Conservation (phyloP, 2,797 vertebrate genomes). For the Bucorvus abyssinicus region DNA sequence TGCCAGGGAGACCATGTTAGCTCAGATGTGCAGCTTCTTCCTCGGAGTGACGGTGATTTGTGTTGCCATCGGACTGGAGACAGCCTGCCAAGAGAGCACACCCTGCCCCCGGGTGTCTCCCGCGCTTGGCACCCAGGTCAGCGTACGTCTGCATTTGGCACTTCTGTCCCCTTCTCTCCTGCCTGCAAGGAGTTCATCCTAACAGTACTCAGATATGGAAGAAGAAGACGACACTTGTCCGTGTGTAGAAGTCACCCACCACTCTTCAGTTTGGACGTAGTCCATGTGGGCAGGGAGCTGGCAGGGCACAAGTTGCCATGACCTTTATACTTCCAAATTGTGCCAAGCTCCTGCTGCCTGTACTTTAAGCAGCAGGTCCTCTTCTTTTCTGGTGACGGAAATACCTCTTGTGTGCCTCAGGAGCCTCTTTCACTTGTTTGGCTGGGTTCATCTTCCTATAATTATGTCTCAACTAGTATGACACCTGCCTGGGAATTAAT, state of each 20-base stretch:
- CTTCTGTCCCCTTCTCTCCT: neutral
- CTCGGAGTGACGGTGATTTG: neutral
- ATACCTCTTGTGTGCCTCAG: neutral
- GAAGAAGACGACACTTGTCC: neutral
- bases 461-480: neutral
- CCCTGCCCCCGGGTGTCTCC: neutral
- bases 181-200: neutral
- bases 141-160: accelerated
- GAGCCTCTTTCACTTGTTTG: neutral
- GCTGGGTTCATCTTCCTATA: neutral
- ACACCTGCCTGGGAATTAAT: neutral
- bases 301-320: neutral
- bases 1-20: neutral
- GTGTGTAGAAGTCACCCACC: neutral
- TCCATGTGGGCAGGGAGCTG: accelerated
- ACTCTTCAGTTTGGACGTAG: neutral
- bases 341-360: neutral
- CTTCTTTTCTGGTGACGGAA: neutral
- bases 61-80: neutral
- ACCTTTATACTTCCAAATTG: neutral
- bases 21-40: neutral
- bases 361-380: neutral
- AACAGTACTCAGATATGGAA: accelerated
- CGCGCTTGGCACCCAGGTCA: accelerated
- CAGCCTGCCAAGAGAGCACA: neutral